Evolutionary conservation across 2,888 invertebrate genomes (phyloP).

Genomic region (Phengaris arion): DNA sequence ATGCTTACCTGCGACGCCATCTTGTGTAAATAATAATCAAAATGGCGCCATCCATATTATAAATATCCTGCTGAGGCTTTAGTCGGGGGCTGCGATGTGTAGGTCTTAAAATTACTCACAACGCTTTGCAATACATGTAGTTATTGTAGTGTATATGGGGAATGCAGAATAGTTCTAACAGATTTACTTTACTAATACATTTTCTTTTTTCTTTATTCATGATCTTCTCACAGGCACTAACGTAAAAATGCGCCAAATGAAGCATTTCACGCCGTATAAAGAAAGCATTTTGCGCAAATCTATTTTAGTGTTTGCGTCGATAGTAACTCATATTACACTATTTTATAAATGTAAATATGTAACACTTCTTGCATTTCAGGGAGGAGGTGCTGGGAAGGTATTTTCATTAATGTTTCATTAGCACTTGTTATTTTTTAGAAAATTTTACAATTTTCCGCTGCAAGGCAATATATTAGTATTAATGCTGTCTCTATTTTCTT

Average conservation of each 20-base stretch:
- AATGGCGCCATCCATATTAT: slow-evolving; percentile 32
- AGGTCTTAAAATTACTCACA: slow-evolving; percentile 41
- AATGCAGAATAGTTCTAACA: slow-evolving; percentile 21
- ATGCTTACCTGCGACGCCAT: slow-evolving; percentile 47
- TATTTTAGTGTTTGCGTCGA: background rate
- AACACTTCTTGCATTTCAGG: slow-evolving; percentile 17
- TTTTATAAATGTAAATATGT: background rate
- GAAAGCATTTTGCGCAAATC: background rate
- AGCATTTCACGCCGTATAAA: no score
- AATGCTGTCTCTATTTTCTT: background rate
- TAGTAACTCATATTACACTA: background rate
- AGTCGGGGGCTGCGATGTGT: slow-evolving; percentile 41
- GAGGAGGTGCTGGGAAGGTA: slow-evolving; percentile 23
- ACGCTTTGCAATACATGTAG: slow-evolving; percentile 54
- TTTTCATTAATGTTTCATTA: background rate
- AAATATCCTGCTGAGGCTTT: slow-evolving; percentile 39
- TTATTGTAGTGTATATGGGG: slow-evolving; percentile 34
- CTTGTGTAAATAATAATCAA: slow-evolving; percentile 36
- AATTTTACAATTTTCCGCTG: slow-evolving; percentile 2
- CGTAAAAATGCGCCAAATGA: background rate
- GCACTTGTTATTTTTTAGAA: slow-evolving; percentile 16
- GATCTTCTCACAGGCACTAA: background rate
- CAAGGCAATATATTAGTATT: background rate
- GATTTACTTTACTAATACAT: slow-evolving; percentile 1
- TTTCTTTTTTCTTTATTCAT: background rate